A percentile compares a stretch with the other conserved stretches of the same genome.
Conservation (phyloP, 35 echinoderm and acorn worm genomes). For the Nesometra sesokonis region DNA sequence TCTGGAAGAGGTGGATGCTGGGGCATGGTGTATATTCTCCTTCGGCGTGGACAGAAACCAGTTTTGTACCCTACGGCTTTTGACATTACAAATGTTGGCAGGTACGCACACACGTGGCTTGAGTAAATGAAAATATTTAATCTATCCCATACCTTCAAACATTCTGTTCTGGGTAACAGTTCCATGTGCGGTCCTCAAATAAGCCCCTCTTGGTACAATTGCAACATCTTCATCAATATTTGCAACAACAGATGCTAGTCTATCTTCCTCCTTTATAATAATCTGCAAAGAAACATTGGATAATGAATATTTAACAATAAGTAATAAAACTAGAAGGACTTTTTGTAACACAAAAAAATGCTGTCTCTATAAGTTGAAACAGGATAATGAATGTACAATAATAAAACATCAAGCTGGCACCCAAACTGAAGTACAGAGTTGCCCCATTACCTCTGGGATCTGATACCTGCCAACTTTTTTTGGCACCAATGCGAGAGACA, state of each 20-base stretch:
- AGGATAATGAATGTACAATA: not conserved
- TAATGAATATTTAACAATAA: not conserved
- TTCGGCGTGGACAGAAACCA: no score
- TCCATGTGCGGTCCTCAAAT: conserved; percentile 75
- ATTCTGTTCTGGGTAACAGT: conserved; percentile 66
- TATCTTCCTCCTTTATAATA: conserved; percentile 94
- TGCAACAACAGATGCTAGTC: conserved; percentile 74
- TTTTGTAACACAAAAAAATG: not conserved
- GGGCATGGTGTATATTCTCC: no score
- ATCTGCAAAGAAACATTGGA: conserved; percentile 33
- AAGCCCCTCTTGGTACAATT: conserved; percentile 78
- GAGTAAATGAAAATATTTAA: not conserved
- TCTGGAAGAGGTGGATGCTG: no score
- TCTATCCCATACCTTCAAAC: conserved; percentile 70
- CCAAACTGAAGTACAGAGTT: no score
- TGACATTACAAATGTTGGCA: no score
- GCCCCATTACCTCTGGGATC: no score
- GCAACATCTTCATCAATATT: conserved; percentile 92
- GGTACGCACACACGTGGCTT: no score
- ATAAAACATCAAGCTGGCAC: no score
- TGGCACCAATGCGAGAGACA: no score
- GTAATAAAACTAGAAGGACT: not conserved
- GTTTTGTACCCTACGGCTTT: no score
- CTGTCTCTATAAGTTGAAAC: not conserved
- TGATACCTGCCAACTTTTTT: no score